These are phyloP conservation scores for Ellobium chinense DNA, from an alignment of 2,888 invertebrate genomes.

Conservation along the genomic window DNA sequence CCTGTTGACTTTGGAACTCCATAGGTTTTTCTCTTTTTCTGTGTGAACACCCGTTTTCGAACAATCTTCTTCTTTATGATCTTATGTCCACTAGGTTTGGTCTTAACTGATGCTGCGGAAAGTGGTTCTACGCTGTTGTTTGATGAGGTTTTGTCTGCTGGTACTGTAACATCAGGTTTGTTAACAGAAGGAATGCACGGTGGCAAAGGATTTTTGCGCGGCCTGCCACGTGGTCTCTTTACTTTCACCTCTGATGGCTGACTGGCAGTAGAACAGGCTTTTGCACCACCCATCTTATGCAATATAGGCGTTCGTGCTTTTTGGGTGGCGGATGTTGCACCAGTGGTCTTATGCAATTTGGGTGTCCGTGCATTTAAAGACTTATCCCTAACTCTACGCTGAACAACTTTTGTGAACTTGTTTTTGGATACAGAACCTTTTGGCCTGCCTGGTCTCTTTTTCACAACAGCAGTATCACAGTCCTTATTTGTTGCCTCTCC, in stretches of 20 bases:
- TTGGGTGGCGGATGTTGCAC: too few species aligned
- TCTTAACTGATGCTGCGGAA: background rate
- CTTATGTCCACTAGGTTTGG: background rate
- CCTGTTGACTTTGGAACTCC: background rate
- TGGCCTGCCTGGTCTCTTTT: conserved; percentile 54
- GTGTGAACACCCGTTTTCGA: conserved; percentile 16
- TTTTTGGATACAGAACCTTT: conserved; percentile 53
- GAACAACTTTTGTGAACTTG: background rate
- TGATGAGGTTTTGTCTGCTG: background rate
- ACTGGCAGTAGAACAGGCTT: background rate
- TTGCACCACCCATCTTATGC: background rate
- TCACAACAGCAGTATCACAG: conserved; percentile 37
- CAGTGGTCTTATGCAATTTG: background rate
- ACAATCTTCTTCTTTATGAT: background rate
- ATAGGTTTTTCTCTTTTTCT: conserved; percentile 22
- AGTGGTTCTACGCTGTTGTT: background rate
- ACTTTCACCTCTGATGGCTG: background rate
- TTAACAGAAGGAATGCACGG: background rate
- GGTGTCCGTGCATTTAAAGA: background rate
- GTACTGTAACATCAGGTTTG: background rate
- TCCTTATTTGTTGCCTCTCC: conserved; percentile 27
- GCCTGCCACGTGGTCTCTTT: conserved; percentile 53
- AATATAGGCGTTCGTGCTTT: too few species aligned
- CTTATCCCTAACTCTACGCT: conserved; percentile 20
- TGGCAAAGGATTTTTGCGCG: conserved; percentile 50